A percentile compares a stretch with the other conserved stretches of the same genome.
These are phyloP conservation scores for Ooceraea biroi DNA, from an alignment of 1,140 invertebrate species.

Conservation along the genomic window DNA sequence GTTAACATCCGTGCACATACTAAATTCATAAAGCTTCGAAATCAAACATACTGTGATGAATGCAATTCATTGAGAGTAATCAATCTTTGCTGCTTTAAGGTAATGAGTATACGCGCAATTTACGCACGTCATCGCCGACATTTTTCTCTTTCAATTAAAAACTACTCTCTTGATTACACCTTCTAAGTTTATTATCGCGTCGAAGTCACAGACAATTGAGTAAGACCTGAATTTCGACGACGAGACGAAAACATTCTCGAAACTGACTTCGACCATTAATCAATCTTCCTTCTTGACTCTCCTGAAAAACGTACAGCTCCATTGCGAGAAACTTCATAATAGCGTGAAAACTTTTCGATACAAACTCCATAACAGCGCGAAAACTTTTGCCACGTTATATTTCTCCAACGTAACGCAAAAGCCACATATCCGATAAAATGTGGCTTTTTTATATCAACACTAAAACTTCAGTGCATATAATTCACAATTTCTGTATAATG, in stretches of 20 bases:
- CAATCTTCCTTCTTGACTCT: constrained; percentile 29
- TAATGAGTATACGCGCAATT: not conserved
- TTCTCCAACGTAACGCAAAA: constrained; percentile 31
- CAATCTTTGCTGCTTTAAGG: not conserved
- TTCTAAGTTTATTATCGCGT: not conserved
- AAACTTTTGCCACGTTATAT: constrained; percentile 51
- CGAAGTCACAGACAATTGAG: constrained; percentile 1
- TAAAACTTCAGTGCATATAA: not conserved
- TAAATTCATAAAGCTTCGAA: constrained; percentile 41
- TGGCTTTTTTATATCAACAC: constrained; percentile 1
- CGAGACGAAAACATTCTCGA: constrained; percentile 24
- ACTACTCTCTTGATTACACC: constrained; percentile 11
- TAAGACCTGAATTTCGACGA: constrained; percentile 39
- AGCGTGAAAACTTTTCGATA: constrained; percentile 44
- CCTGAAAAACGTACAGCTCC: constrained; percentile 45
- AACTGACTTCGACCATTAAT: constrained; percentile 42
- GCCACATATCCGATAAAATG: constrained; percentile 19
- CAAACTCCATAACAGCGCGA: constrained; percentile 32
- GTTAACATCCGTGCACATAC: constrained; percentile 17
- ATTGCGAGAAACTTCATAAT: constrained; percentile 53
- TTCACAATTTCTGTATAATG: not conserved
- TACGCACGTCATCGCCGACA: not conserved
- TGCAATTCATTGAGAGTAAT: constrained; percentile 14
- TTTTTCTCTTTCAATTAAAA: constrained; percentile 29
- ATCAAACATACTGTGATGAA: not conserved